Evolutionary conservation across 2,113 vertebrate genomes (phyloP), one percentile per base, ranked within the genome.

Genomic region (Ancistrus triradiatus): DNA sequence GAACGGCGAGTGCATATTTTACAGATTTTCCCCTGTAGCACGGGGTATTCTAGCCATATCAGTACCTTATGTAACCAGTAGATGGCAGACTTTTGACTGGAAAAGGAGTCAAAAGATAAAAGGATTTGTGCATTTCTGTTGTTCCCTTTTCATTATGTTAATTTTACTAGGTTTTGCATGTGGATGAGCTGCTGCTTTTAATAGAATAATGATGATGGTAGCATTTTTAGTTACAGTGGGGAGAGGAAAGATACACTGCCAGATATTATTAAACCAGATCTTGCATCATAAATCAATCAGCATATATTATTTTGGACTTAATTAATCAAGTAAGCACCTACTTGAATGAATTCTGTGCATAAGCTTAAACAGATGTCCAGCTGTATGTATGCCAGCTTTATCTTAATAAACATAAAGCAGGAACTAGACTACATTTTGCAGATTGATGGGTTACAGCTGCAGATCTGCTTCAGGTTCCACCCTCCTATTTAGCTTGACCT

Each of bases 51-150:
- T 18, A 21, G 13, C 13, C 21, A 2, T 19, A 27, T 62, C 25
- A 37, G 15, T 49, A 42, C 21, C 10, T 55, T 14, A 8, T 63
- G 19, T 57, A 31, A 55, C 65, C 69, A 64, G 47, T 55, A 75
- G 73, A 52, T 75, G 73, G 35, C 73, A 75, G 33, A 59, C 43
- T 68, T 10, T 33, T 38, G 35, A 55, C 44, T 63, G 68, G 27
- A 63, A 52, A 19, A 6, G 33, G 25, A 15, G n/a, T n/a, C n/a
- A n/a, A n/a, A n/a, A 59, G 10, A 60, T 14, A 11, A 22, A 22
- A n/a, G 5, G 14, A 11, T 38, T 63, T n/a, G 38, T 3, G n/a
- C 17, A n/a, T 25, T 55, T 8, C 1, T 53, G 28, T 38, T 22
- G 24, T 14, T 56, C 21, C 37, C 1, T 35, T 35, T 44, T 37